phyloP scores from a whole-genome alignment of 1,140 invertebrate genomes.

The Schlechtendalia chinensis region DNA sequence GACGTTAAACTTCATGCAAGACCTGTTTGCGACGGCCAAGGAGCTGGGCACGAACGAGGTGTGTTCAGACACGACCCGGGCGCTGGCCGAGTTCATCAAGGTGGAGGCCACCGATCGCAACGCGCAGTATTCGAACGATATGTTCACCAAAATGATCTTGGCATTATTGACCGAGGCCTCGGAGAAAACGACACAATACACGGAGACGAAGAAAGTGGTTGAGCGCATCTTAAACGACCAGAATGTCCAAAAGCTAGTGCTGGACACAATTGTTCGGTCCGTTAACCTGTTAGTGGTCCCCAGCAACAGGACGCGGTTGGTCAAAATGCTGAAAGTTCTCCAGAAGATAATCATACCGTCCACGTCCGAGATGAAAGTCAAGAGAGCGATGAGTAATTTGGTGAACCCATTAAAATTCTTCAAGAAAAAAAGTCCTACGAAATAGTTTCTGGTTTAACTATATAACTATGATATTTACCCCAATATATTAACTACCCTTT shows the following conservation, averaged over 20 bases:
- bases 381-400: background rate
- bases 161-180: background rate
- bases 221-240: background rate
- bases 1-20: background rate
- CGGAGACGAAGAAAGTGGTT: background rate
- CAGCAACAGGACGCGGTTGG: background rate
- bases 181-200: too few species aligned
- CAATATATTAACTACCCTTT: too few species aligned
- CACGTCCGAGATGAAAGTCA: background rate
- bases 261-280: rapidly evolving
- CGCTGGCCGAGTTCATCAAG: background rate
- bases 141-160: background rate
- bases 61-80: background rate
- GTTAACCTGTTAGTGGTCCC: background rate
- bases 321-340: too few species aligned
- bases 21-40: background rate
- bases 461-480: too few species aligned
- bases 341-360: background rate
- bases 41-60: background rate
- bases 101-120: background rate
- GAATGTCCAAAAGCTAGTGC: too few species aligned
- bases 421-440: too few species aligned
- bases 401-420: too few species aligned
- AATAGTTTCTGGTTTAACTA: too few species aligned
- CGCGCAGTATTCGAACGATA: background rate